Evolutionary conservation across 2,888 invertebrate genomes (phyloP).

Genomic region (Mimachlamys varia): DNA sequence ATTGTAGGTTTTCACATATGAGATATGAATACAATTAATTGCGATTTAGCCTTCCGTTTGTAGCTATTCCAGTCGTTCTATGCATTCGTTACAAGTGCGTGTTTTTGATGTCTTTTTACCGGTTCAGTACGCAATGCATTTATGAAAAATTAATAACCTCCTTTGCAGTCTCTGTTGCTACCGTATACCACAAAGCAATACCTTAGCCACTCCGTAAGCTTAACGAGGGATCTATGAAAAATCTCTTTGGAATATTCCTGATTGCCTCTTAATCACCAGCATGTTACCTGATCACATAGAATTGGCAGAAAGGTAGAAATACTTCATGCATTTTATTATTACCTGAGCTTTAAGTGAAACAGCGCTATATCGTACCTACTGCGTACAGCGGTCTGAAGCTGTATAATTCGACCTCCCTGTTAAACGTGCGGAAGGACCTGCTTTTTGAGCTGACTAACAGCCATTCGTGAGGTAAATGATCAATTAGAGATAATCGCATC

Average conservation of each 20-base stretch:
- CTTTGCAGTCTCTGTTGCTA: not conserved
- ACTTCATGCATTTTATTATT: not conserved
- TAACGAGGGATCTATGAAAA: not conserved
- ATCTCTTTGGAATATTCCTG: not conserved
- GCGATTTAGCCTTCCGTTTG: conserved; percentile 27
- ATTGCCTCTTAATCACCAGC: not conserved
- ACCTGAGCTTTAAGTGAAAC: not conserved
- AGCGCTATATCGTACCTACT: not conserved
- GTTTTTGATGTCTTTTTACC: conserved; percentile 32
- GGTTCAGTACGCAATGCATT: conserved; percentile 31
- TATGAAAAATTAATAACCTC: conserved; percentile 31
- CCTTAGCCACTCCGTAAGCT: not conserved
- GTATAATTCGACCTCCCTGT: not conserved
- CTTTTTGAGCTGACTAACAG: conserved; percentile 1
- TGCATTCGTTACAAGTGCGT: conserved; percentile 22
- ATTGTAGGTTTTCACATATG: not conserved
- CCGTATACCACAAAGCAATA: not conserved
- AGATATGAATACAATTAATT: conserved; percentile 29
- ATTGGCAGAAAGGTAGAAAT: not conserved
- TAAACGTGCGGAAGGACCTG: not conserved
- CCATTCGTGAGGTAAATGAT: not conserved
- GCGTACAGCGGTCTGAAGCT: not conserved
- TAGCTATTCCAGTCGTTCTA: not conserved
- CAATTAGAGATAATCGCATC: not conserved
- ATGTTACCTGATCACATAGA: not conserved